Base-by-base conservation (phyloP, 2,888 invertebrate genomes). In the Drosophila parthenogenetica region DNA sequence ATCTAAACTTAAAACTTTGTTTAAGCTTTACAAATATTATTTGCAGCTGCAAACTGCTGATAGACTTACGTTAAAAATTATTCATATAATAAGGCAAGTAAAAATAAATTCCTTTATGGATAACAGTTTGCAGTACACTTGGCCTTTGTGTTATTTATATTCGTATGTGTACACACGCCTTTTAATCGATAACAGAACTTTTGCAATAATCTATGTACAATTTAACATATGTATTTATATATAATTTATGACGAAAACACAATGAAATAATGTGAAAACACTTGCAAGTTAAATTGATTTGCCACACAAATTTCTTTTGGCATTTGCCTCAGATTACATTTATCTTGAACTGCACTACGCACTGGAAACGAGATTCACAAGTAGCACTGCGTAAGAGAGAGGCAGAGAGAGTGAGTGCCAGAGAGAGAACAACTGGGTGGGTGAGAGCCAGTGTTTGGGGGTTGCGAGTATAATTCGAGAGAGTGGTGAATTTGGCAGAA, bases 401-500 rank as follows among this genome's bases (percentile, higher is more conserved):
- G 43, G 11, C 7, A 57, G 25, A 29, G 49, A 42, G 58, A n/a
- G 51, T 17, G 43, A 29, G 39, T 13, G 19, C 1, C 35, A n/a
- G 45, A 17, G 40, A 35, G 45, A 43, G 13, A 7, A 53, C 2
- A 13, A 35, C 35, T 35, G 19, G 19, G 17, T 3, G 42, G 29
- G 58, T 19, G 53, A 46, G 53, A 39, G 45, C 17, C 16, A 53
- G 25, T 10, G 32, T 58, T 51, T 49, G 17, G 49, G 49, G 49
- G n/a, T 49, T 35, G 46, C 13, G 37, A 19, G 45, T 25, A 29
- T 48, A 29, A 19, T 45, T 39, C 50, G 13, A 10, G 53, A 63
- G 57, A 72, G 80, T 85, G 86, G 82, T 82, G 82, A 78, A 63
- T 82, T 73, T 71, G 19, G 7, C 32, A 40, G 35, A 75, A 50